These are phyloP conservation scores for Myotis planiceps DNA, from an alignment of 2,797 vertebrate genomes.

Conservation along the genomic window DNA sequence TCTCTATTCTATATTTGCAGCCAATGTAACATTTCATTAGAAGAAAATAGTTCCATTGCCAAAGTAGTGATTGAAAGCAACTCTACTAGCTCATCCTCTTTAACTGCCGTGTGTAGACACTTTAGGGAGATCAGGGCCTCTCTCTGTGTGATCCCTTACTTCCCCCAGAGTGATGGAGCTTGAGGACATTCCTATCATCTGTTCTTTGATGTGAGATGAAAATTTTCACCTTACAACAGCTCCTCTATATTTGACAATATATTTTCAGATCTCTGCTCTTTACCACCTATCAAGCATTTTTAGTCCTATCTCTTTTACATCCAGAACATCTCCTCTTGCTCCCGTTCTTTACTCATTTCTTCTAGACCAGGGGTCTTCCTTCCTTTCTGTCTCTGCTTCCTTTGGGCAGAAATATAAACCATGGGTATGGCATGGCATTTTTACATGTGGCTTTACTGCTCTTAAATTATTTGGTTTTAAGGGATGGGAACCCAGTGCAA, in stretches of 20 bases:
- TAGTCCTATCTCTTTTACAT: not conserved
- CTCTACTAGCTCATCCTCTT: not conserved
- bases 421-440: not conserved
- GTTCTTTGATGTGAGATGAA: not conserved
- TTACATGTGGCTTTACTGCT: not conserved
- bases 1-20: not conserved
- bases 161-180: not conserved
- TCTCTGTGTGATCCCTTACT: not conserved
- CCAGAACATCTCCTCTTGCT: not conserved
- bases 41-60: not conserved
- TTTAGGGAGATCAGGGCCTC: not conserved
- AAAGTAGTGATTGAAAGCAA: not conserved
- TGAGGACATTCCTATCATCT: not conserved
- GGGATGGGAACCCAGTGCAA: not conserved
- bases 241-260: not conserved
- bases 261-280: not conserved
- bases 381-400: not conserved
- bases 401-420: not conserved
- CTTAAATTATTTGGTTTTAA: not conserved
- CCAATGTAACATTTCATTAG: constrained; percentile 13
- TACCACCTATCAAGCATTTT: not conserved
- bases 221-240: not conserved
- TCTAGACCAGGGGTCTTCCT: not conserved
- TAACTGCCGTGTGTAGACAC: not conserved
- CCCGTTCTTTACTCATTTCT: not conserved